phyloP scores from a whole-genome alignment of 2,113 vertebrate species.

The Apeltes quadracus region DNA sequence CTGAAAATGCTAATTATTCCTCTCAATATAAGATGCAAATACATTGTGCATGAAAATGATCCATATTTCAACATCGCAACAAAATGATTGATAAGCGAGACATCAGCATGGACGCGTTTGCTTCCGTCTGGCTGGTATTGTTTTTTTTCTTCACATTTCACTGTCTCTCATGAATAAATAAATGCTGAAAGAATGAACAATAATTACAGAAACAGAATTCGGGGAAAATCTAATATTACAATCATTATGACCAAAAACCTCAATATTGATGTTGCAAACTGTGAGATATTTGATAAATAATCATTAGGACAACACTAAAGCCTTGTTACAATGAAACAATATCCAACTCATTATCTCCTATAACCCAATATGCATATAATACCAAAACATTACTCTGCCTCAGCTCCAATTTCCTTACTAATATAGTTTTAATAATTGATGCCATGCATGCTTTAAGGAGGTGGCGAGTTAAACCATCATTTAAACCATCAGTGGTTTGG shows the following conservation, averaged over 20 bases:
- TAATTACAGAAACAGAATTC: not conserved
- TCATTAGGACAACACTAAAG: not conserved
- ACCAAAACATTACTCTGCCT: not conserved
- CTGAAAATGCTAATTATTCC: not conserved
- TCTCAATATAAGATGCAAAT: not conserved
- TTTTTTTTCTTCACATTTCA: not conserved
- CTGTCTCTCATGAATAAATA: not conserved
- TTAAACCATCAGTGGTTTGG: not conserved
- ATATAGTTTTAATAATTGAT: conserved; percentile 5
- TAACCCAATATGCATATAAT: not conserved
- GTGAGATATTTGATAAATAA: not conserved
- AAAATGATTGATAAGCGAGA: not conserved
- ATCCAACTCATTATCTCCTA: not conserved
- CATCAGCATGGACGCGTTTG: not conserved
- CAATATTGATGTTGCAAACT: not conserved
- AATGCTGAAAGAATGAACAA: not conserved
- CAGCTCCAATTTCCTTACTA: not conserved
- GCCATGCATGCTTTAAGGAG: not conserved
- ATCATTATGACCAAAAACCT: not conserved
- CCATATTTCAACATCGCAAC: too few relatives aligned
- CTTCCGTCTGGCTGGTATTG: not conserved
- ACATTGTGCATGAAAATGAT: not conserved
- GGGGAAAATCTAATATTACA: not conserved
- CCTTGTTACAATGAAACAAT: not conserved
- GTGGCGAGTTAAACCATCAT: not conserved